These are phyloP conservation scores for Aplochiton taeniatus DNA, from an alignment of 2,797 vertebrate species.

Conservation along the genomic window DNA sequence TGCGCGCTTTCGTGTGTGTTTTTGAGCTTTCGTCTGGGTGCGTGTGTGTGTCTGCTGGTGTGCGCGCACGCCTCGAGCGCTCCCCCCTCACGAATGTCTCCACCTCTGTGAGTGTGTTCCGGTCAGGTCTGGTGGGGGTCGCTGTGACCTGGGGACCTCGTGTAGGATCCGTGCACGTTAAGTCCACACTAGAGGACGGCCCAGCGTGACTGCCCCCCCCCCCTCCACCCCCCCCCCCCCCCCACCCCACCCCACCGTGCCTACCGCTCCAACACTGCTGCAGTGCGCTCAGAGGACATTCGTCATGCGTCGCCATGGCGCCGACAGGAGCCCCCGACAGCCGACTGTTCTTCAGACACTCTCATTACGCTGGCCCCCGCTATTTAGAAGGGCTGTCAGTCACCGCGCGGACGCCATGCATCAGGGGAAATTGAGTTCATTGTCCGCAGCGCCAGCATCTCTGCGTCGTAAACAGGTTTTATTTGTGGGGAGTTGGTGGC, in stretches of 20 bases:
- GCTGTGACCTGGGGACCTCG: no score
- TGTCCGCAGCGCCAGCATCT: neutral
- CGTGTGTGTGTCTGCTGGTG: constrained; percentile 1
- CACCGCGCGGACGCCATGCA: neutral
- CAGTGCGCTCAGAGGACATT: neutral
- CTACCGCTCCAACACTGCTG: neutral
- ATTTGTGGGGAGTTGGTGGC: no score
- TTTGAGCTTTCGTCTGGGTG: constrained; percentile 34
- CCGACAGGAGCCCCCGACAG: neutral
- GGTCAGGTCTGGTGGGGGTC: no score
- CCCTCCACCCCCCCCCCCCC: neutral
- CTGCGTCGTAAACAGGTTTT: neutral
- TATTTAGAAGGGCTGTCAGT: neutral
- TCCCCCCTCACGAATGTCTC: neutral
- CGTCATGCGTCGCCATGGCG: neutral
- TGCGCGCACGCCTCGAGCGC: neutral
- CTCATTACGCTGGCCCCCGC: neutral
- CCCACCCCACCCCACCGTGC: neutral
- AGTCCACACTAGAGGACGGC: no score
- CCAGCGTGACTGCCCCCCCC: neutral
- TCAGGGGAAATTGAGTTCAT: neutral
- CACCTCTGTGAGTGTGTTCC: no score
- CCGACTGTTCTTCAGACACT: neutral
- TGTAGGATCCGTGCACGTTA: no score
- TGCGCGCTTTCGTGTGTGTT: constrained; percentile 10